Evolutionary conservation across 2,797 vertebrate genomes (phyloP), one percentile per base, ranked within the genome.

Genomic region (Clarias pachynema): DNA sequence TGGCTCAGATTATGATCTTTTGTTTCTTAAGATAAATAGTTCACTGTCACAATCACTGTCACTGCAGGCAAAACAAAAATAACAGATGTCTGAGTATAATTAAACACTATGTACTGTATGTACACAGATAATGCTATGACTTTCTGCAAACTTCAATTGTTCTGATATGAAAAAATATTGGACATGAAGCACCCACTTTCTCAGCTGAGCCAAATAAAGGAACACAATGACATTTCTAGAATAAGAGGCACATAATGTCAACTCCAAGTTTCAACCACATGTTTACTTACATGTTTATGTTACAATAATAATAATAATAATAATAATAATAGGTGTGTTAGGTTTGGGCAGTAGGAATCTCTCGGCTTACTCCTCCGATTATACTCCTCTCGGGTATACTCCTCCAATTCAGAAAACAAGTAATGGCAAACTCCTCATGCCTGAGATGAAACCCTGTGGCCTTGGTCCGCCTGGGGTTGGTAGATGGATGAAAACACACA

Each of bases 1-100:
- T 95, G 94, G 94, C 95, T 96, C 95, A 95, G 94, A 93, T 92
- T 90, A 79, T 85, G 85, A 80, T 65, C 81, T 82, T 86, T 29
- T 77, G 37, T 81, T 72, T 83, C 31, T 26, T 86, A 88, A 85
- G 83, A 90, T 88, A 78, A 88, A 86, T 87, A 83, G 78, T 81
- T 82, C 82, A 91, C 88, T 87, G 89, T 85, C 87, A 90, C 88
- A 49, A 88, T 87, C 86, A 88, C 87, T 40, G 83, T 70, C 82
- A 86, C 74, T 81, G 80, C 81, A 79, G 66, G 87, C 60, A 70
- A 82, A 79, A 70, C 77, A 60, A 59, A 66, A 65, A 69, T 53
- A 63, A 53, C 29, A 65, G n/a, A 83, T 84, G 85, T 40, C 62
- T 81, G 74, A 57, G 29, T 80, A 65, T 70, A 72, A 44, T 57